phyloP scores from a whole-genome alignment of 2,888 invertebrate genomes.

The Bugula neritina region DNA sequence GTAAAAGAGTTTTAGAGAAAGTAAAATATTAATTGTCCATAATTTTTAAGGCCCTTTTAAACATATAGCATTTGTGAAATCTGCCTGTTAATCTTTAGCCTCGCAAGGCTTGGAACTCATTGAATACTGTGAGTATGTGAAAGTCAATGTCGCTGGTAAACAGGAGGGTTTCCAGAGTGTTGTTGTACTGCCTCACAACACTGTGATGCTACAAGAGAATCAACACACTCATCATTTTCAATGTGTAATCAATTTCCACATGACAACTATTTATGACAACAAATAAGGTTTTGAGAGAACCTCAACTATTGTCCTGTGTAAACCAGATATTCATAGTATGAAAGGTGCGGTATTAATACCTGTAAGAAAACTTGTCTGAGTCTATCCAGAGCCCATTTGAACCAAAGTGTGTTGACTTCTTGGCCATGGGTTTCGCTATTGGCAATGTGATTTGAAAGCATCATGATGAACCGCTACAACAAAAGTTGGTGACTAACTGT shows the following conservation, averaged over 20 bases:
- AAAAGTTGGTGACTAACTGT: too few relatives aligned
- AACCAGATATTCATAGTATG: too few relatives aligned
- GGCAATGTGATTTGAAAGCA: constrained; percentile 89
- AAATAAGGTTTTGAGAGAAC: too few relatives aligned
- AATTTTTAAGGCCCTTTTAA: too few relatives aligned
- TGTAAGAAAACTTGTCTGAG: constrained; percentile 88
- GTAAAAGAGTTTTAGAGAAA: too few relatives aligned
- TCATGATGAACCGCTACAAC: constrained; percentile 88
- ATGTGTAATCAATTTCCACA: too few relatives aligned
- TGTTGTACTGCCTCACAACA: constrained; percentile 93
- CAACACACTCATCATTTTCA: background rate
- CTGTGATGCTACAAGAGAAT: constrained; percentile 78
- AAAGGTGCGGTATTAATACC: too few relatives aligned
- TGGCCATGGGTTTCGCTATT: constrained; percentile 86
- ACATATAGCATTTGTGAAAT: too few relatives aligned
- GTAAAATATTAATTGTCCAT: too few relatives aligned
- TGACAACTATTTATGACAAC: too few relatives aligned
- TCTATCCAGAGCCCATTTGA: constrained; percentile 87
- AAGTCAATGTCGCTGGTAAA: constrained; percentile 94
- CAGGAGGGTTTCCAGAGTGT: constrained; percentile 84
- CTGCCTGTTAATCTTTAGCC: constrained; percentile 63
- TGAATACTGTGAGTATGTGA: constrained; percentile 91
- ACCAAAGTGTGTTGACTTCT: constrained; percentile 91
- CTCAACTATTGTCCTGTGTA: too few relatives aligned
- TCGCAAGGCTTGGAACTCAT: constrained; percentile 87